Base-by-base conservation (phyloP, 92 coral and sea anemone genomes). In the Epizoanthus illoricatus region DNA sequence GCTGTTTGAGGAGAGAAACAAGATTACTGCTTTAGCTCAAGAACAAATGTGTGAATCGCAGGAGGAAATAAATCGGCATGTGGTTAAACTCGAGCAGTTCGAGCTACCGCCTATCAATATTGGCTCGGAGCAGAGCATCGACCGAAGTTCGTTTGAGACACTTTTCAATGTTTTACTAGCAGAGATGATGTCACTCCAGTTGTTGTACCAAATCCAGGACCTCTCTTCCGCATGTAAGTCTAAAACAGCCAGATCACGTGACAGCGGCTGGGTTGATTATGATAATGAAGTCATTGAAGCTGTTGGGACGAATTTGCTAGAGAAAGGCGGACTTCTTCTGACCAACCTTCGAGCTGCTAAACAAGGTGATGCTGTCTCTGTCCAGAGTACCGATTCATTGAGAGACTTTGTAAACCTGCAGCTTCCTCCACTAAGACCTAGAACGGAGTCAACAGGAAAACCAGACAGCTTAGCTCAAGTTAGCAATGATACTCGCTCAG, bases 201-300 rank as follows among this genome's bases (percentile, higher is more conserved):
- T 93, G 70, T 84, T 93, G 45, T 93, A 93, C 81, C 97, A 93
- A 75, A 93, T 93, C 91, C 97, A 93, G 79, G 97, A 91, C 71
- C 88, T 93, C 62, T 93, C 97, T 4, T 92, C 88, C 43, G 94
- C 94, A 10, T 93, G 94, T 67, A 84, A 81, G 79, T 82, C 71
- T 6, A 91, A 84, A 52, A 76, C 91, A 20, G 86, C 85, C 16
- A 76, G 87, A 74, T 88, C 97, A 72, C 94, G 95, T 73, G 97
- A 93, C 91, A 91, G 97, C 58, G 94, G 97, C 58, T 93, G 97
- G 85, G 90, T 92, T 55, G 97, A 91, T 74, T 90, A 90, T 82
- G 94, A 93, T 40, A 94, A 93, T 24, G 97, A 88, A 45, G 84
- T 90, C 73, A 84, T 93, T 16, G 94, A 87, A 23, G 85, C 89